Evolutionary conservation across 2,113 vertebrate species (phyloP).

Genomic region (Myrmophylax atrothorax): DNA sequence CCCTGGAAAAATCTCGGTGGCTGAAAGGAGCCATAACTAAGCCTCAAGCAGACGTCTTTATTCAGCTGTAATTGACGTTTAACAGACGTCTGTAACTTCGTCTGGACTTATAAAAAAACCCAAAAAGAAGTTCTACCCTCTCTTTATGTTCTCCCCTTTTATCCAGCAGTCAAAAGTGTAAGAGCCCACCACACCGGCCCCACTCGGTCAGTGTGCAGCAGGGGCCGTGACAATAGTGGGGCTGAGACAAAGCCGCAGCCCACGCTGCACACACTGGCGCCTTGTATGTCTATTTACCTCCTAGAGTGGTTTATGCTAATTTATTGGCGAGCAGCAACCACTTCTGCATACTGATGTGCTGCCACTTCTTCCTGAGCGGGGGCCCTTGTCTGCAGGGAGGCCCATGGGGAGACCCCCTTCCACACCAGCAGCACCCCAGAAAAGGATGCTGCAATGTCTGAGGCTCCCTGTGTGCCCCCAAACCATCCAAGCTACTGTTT

Average conservation of each 20-base stretch:
- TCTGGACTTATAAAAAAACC: conserved; percentile 72
- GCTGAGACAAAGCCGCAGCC: conserved; percentile 74
- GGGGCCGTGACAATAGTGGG: conserved; percentile 73
- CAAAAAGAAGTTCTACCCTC: conserved; percentile 61
- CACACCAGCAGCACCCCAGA: background rate
- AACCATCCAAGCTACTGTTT: background rate
- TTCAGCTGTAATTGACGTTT: conserved; percentile 80
- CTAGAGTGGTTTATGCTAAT: conserved; percentile 76
- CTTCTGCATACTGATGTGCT: conserved; percentile 69
- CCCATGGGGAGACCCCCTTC: conserved; percentile 12
- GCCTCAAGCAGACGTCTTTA: conserved; percentile 78
- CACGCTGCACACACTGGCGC: conserved; percentile 66
- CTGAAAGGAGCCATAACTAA: conserved; percentile 76
- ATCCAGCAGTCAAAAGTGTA: conserved; percentile 77
- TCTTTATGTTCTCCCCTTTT: conserved; percentile 75
- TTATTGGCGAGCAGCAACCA: conserved; percentile 53
- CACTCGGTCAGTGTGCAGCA: conserved; percentile 70
- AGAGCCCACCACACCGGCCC: conserved; percentile 68
- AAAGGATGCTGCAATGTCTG: background rate
- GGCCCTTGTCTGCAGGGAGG: conserved; percentile 42
- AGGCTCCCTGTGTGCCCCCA: background rate
- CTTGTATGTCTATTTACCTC: conserved; percentile 77
- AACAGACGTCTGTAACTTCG: conserved; percentile 79
- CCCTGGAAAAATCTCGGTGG: conserved; percentile 67
- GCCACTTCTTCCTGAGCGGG: conserved; percentile 55